Percentiles rank a stretch among this genome's conserved stretches.
Evolutionary conservation across 2,797 vertebrate genomes (phyloP).

Genomic region (Darevskia nairensis): DNA sequence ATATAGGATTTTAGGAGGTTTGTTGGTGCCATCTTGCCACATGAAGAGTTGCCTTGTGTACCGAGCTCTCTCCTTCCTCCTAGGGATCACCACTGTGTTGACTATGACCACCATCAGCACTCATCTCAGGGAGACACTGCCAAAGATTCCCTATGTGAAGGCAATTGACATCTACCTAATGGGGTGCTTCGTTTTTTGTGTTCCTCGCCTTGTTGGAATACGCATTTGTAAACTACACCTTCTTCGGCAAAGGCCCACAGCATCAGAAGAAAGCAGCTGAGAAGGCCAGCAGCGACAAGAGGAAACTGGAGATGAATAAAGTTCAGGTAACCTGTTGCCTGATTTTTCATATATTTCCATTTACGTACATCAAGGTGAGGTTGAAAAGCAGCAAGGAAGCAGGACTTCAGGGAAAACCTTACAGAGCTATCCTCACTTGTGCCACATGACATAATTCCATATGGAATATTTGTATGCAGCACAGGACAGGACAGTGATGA

Average conservation of each 20-base stretch:
- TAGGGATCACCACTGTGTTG: slow-evolving; percentile 94
- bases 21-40: not conserved
- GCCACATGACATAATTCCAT: not conserved
- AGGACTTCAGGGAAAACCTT: not conserved
- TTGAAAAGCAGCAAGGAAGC: not conserved
- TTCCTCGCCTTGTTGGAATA: slow-evolving; percentile 94
- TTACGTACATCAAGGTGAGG: not conserved
- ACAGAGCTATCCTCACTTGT: not conserved
- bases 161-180: slow-evolving; percentile 94
- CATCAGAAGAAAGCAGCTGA: slow-evolving; percentile 88
- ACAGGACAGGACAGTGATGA: no score
- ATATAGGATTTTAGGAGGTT: not conserved
- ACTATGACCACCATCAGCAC: slow-evolving; percentile 97
- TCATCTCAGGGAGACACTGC: slow-evolving; percentile 92
- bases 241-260: slow-evolving; percentile 93
- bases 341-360: slow-evolving; percentile 10
- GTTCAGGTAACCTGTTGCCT: slow-evolving; percentile 81
- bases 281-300: slow-evolving; percentile 83
- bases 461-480: not conserved
- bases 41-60: not conserved
- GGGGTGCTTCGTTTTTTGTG: slow-evolving; percentile 93
- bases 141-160: slow-evolving; percentile 95
- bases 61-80: slow-evolving; percentile 10
- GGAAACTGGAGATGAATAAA: slow-evolving; percentile 87
- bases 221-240: slow-evolving; percentile 94